Evolutionary conservation across 1,140 invertebrate genomes (phyloP), one percentile per base, ranked within the genome.

Genomic region (Conus betulinus): DNA sequence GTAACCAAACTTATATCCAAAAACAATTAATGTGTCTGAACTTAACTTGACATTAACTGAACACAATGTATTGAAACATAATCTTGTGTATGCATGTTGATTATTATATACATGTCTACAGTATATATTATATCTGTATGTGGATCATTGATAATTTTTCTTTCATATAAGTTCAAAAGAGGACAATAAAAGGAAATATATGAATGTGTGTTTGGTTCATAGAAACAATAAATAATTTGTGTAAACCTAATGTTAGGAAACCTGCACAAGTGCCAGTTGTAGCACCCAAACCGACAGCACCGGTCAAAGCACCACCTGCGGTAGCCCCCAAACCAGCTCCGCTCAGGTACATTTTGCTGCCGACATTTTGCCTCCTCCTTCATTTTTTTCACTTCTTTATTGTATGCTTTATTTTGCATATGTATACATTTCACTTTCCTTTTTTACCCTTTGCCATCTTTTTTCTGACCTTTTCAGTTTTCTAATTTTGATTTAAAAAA

Each of bases 281-380:
- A 74, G 89, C 89, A 25, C 89, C 89, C 60, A 88, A 91, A 78
- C 87, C 89, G 39, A 51, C 82, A 51, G 82, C 88, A 79, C 71
- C 81, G 67, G 67, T 84, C 71, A 88, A 63, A 85, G 85, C 81
- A 81, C 85, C 92, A 52, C 91, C 92, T 17, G 83, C 63, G 76
- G 90, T 90, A 17, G 81, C 88, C 27, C 88, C 89, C 20, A 90
- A 90, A 86, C 87, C 90, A 87, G 57, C 55, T 39, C 60, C 89
- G 83, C 67, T 84, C 76, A 81, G 84, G 83, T 78, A 87, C 76
- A 25, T 17, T 55, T 57, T 55, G n/a, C n/a, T 84, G 53, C 53
- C 10, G 15, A n/a, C 53, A 27, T 84, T 63, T 57, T 27, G 60
- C 17, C n/a, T 20, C 53, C 53, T 52, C 57, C 15, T 15, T 60